Percentiles rank a stretch among this genome's conserved stretches.
Evolutionary conservation across 2,113 vertebrate species (phyloP).

Genomic region (Onychostoma macrolepis): DNA sequence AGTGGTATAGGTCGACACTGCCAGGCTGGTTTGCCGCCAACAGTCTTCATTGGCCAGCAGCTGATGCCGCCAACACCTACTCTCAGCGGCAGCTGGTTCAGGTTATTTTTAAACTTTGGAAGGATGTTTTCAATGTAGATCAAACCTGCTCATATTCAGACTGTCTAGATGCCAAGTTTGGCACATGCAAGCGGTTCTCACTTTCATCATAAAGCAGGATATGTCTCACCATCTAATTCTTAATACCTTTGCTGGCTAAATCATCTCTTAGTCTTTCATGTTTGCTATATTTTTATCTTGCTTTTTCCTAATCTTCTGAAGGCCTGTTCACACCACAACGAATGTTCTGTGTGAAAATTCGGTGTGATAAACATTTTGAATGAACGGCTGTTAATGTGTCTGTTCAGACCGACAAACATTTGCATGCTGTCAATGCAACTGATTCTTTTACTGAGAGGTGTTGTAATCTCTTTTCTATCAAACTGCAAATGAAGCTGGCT

Average conservation of each 20-base stretch:
- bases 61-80: conserved; percentile 18
- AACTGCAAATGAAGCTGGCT: background rate
- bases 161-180: background rate
- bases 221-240: background rate
- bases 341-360: background rate
- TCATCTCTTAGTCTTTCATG: background rate
- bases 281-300: background rate
- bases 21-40: conserved; percentile 12
- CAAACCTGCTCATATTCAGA: conserved; percentile 16
- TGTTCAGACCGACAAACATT: background rate
- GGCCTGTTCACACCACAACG: background rate
- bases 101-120: conserved; percentile 49
- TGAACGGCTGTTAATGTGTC: background rate
- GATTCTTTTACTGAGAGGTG: background rate
- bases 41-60: conserved; percentile 31
- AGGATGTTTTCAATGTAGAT: conserved; percentile 31
- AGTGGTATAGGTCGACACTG: conserved; percentile 8
- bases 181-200: background rate
- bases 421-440: background rate
- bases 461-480: background rate
- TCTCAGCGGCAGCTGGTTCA: conserved; percentile 28
- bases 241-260: conserved; percentile 3
- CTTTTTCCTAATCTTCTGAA: background rate
- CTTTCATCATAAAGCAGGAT: conserved; percentile 21
- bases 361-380: background rate